Percentiles rank a stretch among this genome's conserved stretches.
phyloP scores from a whole-genome alignment of 1,140 invertebrate species.

The Copidosoma floridanum region DNA sequence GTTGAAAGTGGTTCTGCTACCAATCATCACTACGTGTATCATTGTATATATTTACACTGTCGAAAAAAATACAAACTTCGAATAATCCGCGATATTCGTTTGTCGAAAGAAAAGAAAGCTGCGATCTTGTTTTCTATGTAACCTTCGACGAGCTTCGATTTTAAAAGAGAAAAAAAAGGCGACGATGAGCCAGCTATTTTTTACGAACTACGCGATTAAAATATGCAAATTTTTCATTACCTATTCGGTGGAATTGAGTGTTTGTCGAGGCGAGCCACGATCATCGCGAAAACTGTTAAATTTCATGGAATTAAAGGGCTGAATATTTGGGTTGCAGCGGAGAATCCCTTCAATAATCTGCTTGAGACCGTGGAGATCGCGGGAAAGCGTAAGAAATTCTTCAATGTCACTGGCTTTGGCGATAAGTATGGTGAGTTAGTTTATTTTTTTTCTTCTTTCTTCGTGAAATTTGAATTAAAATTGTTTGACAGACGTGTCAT shows the following conservation, averaged over 20 bases:
- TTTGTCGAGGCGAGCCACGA: background rate
- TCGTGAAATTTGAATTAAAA: slow-evolving; percentile 25
- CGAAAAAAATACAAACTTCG: too few relatives aligned
- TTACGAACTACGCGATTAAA: background rate
- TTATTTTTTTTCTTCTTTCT: too few relatives aligned
- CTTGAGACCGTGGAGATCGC: slow-evolving; percentile 67
- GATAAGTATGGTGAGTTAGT: slow-evolving; percentile 72
- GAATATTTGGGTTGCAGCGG: slow-evolving; percentile 52
- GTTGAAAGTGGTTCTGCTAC: too few relatives aligned
- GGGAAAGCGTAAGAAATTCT: slow-evolving; percentile 72
- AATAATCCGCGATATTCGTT: too few relatives aligned
- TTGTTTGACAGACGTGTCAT: slow-evolving; percentile 2
- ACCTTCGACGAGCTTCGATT: too few relatives aligned
- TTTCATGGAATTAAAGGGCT: slow-evolving; percentile 12
- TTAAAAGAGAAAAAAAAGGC: background rate
- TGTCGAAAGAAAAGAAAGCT: background rate
- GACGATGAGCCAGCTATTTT: background rate
- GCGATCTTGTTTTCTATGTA: background rate
- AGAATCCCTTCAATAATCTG: slow-evolving; percentile 71
- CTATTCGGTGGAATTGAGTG: slow-evolving; percentile 1
- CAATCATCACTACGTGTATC: too few relatives aligned
- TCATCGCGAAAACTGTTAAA: slow-evolving; percentile 1
- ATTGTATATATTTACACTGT: too few relatives aligned
- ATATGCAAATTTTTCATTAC: slow-evolving; percentile 11
- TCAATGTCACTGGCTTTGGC: slow-evolving; percentile 68